Conservation (phyloP, 2,797 vertebrate genomes). For the Cynopterus sphinx region DNA sequence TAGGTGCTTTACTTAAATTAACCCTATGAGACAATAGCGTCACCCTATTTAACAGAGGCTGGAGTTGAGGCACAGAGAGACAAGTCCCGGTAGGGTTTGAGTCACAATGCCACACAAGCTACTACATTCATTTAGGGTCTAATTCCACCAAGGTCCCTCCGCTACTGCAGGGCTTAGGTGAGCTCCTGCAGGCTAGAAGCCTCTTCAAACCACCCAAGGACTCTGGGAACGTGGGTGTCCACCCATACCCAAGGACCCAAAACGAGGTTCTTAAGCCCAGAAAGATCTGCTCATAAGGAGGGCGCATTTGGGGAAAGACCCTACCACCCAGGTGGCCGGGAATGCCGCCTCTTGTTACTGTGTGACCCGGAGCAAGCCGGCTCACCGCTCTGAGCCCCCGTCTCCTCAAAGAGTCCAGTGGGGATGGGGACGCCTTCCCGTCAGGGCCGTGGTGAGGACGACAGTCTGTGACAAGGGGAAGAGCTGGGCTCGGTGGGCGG, state of each 20-base stretch:
- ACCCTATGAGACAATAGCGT: not conserved
- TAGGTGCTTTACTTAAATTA: not conserved
- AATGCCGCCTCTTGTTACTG: not conserved
- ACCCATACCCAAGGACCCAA: not conserved
- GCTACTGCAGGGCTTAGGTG: not conserved
- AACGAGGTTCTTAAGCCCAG: not conserved
- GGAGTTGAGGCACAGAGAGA: not conserved
- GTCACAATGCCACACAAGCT: not conserved
- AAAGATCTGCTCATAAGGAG: not conserved
- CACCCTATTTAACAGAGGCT: not conserved
- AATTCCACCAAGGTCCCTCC: not conserved
- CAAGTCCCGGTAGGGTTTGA: not conserved
- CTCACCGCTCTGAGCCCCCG: not conserved
- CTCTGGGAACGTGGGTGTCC: not conserved
- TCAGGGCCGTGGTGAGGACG: not conserved
- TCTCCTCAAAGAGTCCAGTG: conserved; percentile 1
- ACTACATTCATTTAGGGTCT: not conserved
- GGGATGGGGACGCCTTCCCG: not conserved
- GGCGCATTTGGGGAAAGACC: not conserved
- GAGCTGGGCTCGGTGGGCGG: not conserved
- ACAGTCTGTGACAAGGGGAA: not conserved
- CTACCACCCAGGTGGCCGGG: not conserved
- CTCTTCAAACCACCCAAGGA: not conserved
- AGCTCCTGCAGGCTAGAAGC: not conserved
- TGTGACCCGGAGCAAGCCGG: not conserved